A percentile compares a stretch with the other conserved stretches of the same genome.
Evolutionary conservation across 1,140 invertebrate species (phyloP).

Genomic region (Phymorhynchus buccinoides): DNA sequence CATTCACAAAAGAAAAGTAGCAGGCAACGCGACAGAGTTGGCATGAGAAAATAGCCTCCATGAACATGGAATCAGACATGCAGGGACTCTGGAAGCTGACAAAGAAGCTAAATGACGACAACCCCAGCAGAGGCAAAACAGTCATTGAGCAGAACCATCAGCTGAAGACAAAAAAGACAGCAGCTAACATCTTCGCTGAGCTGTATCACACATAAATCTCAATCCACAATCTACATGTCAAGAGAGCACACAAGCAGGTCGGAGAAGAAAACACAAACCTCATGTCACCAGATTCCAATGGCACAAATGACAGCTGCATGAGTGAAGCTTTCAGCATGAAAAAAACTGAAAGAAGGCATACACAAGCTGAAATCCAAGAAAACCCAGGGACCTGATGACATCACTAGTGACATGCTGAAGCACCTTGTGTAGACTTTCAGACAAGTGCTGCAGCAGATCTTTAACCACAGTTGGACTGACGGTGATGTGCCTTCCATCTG

Average conservation of each 20-base stretch:
- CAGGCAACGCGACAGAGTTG: neutral
- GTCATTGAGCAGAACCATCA: slow-evolving; percentile 18
- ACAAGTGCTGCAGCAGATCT: slow-evolving; percentile 35
- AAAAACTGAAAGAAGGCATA: too few species aligned
- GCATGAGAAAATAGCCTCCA: slow-evolving; percentile 5
- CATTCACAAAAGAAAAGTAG: neutral
- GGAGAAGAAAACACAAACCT: neutral
- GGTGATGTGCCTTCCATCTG: slow-evolving; percentile 2
- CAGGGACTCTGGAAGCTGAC: too few species aligned
- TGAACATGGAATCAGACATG: slow-evolving; percentile 11
- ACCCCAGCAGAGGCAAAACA: slow-evolving; percentile 11
- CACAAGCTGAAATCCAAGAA: slow-evolving; percentile 36
- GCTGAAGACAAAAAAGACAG: slow-evolving; percentile 24
- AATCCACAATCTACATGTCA: slow-evolving; percentile 8
- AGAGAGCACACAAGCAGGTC: neutral
- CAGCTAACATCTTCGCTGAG: slow-evolving; percentile 1
- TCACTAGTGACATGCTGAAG: slow-evolving; percentile 43
- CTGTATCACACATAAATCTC: neutral
- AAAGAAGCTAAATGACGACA: neutral
- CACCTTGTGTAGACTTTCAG: slow-evolving; percentile 5
- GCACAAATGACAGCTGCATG: slow-evolving; percentile 12
- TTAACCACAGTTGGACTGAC: slow-evolving; percentile 40
- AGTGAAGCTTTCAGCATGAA: neutral
- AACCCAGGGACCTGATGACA: slow-evolving; percentile 38
- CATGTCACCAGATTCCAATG: neutral